Percentiles rank a stretch among this genome's conserved stretches.
Conservation (phyloP, 2,888 invertebrate genomes). For the Drosophila prostipennis region DNA sequence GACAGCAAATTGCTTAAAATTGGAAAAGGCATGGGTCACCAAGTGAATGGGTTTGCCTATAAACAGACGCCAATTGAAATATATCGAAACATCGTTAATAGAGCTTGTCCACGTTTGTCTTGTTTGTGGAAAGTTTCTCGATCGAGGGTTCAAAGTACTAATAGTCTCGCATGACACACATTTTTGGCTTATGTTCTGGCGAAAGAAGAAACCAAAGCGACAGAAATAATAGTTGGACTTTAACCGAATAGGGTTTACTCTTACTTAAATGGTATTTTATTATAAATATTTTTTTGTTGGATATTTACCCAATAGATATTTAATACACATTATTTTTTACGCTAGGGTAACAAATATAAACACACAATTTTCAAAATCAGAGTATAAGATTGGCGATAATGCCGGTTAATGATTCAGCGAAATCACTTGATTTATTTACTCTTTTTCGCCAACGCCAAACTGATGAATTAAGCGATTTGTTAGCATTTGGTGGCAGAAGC, state of each 20-base stretch:
- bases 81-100: constrained; percentile 50
- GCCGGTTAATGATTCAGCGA: constrained; percentile 14
- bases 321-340: neutral
- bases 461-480: constrained; percentile 11
- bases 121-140: constrained; percentile 55
- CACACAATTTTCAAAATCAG: neutral
- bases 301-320: neutral
- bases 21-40: constrained; percentile 34
- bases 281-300: neutral
- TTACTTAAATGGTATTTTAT: neutral
- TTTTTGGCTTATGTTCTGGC: constrained; percentile 40
- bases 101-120: constrained; percentile 18
- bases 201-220: constrained; percentile 44
- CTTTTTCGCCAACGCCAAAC: constrained; percentile 1
- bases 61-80: constrained; percentile 44
- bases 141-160: constrained; percentile 56
- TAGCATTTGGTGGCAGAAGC: constrained; percentile 16
- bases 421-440: constrained; percentile 19
- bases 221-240: neutral
- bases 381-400: neutral
- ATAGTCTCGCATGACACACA: constrained; percentile 42
- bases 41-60: constrained; percentile 37
- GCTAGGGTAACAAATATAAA: neutral
- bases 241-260: constrained; percentile 11
- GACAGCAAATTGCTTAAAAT: constrained; percentile 55